These are phyloP conservation scores for Amphiura filiformis DNA, from an alignment of 35 echinoderm and acorn worm species.

Conservation along the genomic window DNA sequence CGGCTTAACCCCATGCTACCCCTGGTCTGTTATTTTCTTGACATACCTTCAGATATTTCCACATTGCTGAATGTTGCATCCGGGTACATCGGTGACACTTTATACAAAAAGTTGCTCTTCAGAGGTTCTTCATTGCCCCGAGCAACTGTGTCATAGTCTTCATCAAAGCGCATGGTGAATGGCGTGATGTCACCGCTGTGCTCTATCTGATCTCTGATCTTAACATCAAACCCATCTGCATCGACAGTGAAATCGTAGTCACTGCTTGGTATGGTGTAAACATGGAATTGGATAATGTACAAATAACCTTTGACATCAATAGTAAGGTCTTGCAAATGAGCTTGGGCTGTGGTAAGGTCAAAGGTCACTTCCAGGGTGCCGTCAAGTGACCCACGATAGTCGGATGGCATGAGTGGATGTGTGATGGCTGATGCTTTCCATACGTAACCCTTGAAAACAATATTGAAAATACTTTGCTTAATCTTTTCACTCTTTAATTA, in stretches of 20 bases:
- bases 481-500: background rate
- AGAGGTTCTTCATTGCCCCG: slow-evolving; percentile 48
- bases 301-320: slow-evolving; percentile 51
- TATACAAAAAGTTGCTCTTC: slow-evolving; percentile 66
- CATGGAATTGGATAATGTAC: slow-evolving; percentile 64
- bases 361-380: slow-evolving; percentile 57
- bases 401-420: slow-evolving; percentile 54
- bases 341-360: slow-evolving; percentile 57
- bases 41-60: slow-evolving; percentile 53
- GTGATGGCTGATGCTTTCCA: slow-evolving; percentile 52
- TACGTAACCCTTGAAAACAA: background rate
- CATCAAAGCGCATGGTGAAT: slow-evolving; percentile 51
- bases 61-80: slow-evolving; percentile 71
- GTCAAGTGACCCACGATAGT: slow-evolving; percentile 60
- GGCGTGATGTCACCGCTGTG: slow-evolving; percentile 48
- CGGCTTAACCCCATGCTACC: too few species aligned
- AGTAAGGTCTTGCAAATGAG: slow-evolving; percentile 54
- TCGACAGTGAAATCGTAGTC: slow-evolving; percentile 33
- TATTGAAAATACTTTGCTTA: background rate
- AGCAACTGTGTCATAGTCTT: slow-evolving; percentile 56
- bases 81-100: slow-evolving; percentile 47
- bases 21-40: too few species aligned
- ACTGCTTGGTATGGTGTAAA: slow-evolving; percentile 57
- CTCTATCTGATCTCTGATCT: background rate
- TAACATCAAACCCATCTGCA: slow-evolving; percentile 75